Base-by-base conservation (phyloP, 2,113 vertebrate species). In the Myotis yumanensis region DNA sequence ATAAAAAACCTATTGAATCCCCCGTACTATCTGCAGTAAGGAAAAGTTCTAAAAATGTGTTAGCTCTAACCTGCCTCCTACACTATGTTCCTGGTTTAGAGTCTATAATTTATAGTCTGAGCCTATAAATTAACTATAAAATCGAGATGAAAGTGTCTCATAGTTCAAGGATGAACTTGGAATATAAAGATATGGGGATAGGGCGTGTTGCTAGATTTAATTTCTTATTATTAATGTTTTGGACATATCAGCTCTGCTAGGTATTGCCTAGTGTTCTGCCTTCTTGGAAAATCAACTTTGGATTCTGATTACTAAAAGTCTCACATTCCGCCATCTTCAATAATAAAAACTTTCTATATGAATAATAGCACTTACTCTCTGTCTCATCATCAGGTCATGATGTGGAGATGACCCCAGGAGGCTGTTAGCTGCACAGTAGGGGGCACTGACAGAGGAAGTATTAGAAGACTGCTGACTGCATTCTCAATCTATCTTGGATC, bases 271-370 rank as follows among this genome's bases (percentile, higher is more conserved):
- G 17, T 18, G 23, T 59, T 54, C 15, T 64, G 18, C 5, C 57
- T 62, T 91, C 62, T 93, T 87, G 85, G 28, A 68, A 92, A 93
- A 87, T 81, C 23, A 84, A 17, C 20, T 25, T 80, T 75, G 12
- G 25, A 69, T 89, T 90, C 48, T 89, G 4, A 10, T 20, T 62
- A 79, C 35, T 48, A 59, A 81, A 81, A 69, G 20, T 2, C 18
- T 75, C 75, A 69, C 80, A 73, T 91, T 15, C 15, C 4, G 71
- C 52, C 10, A 10, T 89, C 32, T 89, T 46, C 30, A 87, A 23
- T 94, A 62, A 68, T 62, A 68, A 32, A 14, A 91, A 14, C 30
- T 91, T 64, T 54, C 35, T 90, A 2, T 91, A 40, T 73, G 71
- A 76, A 54, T 30, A 22, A 88, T 10, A 37, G 7, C 48, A 75